These are phyloP conservation scores for Sitophilus oryzae DNA, from an alignment of 1,140 invertebrate species.

Conservation along the genomic window DNA sequence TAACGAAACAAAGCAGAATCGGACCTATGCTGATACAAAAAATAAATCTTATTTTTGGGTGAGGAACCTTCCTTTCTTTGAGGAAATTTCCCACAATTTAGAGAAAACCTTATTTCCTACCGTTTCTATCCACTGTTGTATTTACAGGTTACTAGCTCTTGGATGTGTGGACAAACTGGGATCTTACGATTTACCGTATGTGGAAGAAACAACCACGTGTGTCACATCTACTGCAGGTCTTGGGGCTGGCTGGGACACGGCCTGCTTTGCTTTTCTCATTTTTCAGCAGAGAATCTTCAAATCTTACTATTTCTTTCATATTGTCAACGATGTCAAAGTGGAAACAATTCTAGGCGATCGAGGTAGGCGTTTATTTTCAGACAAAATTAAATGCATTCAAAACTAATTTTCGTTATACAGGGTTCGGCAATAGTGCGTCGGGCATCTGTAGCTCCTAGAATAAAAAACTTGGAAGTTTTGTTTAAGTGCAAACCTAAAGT, in stretches of 20 bases:
- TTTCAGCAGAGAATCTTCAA: slow-evolving; percentile 19
- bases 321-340: slow-evolving; percentile 13
- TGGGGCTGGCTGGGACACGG: slow-evolving; percentile 7
- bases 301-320: slow-evolving; percentile 16
- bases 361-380: too few relatives aligned
- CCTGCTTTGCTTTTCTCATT: slow-evolving; percentile 16
- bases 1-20: too few relatives aligned
- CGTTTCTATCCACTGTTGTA: background rate
- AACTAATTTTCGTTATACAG: too few relatives aligned
- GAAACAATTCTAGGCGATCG: slow-evolving; percentile 10
- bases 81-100: too few relatives aligned
- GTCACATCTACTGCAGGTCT: background rate
- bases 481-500: too few relatives aligned
- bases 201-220: background rate
- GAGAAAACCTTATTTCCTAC: background rate
- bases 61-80: too few relatives aligned
- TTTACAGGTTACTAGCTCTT: slow-evolving; percentile 13
- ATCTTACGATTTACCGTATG: slow-evolving; percentile 1
- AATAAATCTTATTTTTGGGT: too few relatives aligned
- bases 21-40: too few relatives aligned
- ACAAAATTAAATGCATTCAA: too few relatives aligned
- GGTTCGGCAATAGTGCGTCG: too few relatives aligned
- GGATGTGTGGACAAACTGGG: slow-evolving; percentile 18
- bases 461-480: too few relatives aligned
- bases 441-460: too few relatives aligned